These are phyloP conservation scores for Drosophila suboccidentalis DNA, from an alignment of 2,888 invertebrate species.

Conservation along the genomic window DNA sequence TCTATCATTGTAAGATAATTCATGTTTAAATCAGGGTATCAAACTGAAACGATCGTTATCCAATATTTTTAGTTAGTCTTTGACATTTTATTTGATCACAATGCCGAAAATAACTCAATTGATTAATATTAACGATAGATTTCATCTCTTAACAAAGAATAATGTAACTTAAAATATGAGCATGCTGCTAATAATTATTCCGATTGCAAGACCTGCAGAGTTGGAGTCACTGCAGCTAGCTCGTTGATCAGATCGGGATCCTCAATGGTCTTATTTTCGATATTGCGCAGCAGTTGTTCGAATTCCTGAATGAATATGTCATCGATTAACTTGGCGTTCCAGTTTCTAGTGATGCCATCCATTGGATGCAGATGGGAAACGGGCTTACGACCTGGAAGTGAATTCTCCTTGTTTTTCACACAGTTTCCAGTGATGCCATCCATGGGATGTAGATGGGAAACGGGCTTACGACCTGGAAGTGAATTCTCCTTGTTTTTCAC, in stretches of 20 bases:
- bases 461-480: not conserved
- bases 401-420: not conserved
- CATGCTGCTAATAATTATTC: not conserved
- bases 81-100: not conserved
- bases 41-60: not conserved
- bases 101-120: not conserved
- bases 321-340: not conserved
- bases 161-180: not conserved
- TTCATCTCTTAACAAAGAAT: not conserved
- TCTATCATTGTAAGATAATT: too few species aligned
- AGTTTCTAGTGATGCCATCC: not conserved
- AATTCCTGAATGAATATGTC: constrained; percentile 19
- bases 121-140: not conserved
- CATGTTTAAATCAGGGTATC: too few species aligned
- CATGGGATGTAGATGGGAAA: not conserved
- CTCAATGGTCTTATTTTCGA: constrained; percentile 30
- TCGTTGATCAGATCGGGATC: constrained; percentile 25
- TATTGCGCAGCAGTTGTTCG: constrained; percentile 14
- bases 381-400: not conserved
- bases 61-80: not conserved
- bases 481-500: not conserved
- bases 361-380: not conserved
- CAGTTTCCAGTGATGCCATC: constrained; percentile 7
- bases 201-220: constrained; percentile 20
- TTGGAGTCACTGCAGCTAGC: constrained; percentile 26